Conservation (phyloP, 1,140 invertebrate species). For the Aphaenogaster rudis region DNA sequence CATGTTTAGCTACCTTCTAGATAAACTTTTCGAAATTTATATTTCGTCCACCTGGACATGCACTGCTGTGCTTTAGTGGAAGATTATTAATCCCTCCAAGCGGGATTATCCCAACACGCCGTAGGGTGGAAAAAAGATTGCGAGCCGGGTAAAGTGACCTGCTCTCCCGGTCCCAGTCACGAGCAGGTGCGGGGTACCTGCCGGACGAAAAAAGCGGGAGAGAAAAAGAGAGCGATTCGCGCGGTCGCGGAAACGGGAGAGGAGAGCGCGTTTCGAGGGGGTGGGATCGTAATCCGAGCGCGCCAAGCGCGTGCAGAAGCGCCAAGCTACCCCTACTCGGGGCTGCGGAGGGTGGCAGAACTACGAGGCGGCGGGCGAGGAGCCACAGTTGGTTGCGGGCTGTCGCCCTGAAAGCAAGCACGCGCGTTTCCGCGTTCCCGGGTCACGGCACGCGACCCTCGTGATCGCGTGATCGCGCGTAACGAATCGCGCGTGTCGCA, state of each 20-base stretch:
- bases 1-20: neutral
- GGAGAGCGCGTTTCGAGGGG: slow-evolving; percentile 18
- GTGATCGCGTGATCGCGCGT: slow-evolving; percentile 48
- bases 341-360: slow-evolving; percentile 76
- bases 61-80: neutral
- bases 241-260: neutral
- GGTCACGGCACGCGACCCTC: slow-evolving; percentile 60
- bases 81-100: slow-evolving; percentile 26
- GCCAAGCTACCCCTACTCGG: slow-evolving; percentile 58
- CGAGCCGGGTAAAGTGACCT: neutral
- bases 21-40: neutral
- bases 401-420: slow-evolving; percentile 77
- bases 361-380: slow-evolving; percentile 76
- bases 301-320: slow-evolving; percentile 60
- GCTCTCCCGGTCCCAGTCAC: neutral
- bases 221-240: neutral
- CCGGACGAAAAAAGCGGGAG: neutral
- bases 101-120: slow-evolving; percentile 21
- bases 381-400: slow-evolving; percentile 85
- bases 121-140: neutral
- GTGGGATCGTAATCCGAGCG: slow-evolving; percentile 55
- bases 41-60: neutral
- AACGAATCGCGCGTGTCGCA: slow-evolving; percentile 29
- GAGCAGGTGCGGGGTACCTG: neutral
- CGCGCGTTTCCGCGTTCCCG: slow-evolving; percentile 49